phyloP scores from a whole-genome alignment of 2,888 invertebrate genomes.

The Sarcophaga rosellei region DNA sequence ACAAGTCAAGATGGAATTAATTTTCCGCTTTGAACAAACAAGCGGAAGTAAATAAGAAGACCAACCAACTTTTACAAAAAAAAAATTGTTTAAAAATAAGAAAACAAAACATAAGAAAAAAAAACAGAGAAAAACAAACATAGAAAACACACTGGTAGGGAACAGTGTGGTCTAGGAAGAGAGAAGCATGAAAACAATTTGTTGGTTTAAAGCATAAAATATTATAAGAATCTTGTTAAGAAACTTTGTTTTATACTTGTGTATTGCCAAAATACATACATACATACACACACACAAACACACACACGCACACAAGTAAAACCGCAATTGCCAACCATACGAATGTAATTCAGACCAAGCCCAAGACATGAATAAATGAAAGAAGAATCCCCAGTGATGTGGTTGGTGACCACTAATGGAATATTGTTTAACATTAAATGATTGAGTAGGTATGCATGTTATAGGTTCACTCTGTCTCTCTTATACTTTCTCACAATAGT shows the following conservation, averaged over 20 bases:
- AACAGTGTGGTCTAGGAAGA: conserved; percentile 26
- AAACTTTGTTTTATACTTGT: conserved; percentile 26
- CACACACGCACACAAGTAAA: conserved; percentile 21
- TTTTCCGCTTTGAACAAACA: conserved; percentile 81
- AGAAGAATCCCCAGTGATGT: conserved; percentile 35
- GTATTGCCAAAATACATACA: conserved; percentile 71
- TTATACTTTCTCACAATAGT: no score
- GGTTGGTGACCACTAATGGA: conserved; percentile 43
- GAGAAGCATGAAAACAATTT: neutral
- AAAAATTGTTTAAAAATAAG: conserved; percentile 34
- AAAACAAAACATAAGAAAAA: conserved; percentile 34
- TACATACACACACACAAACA: conserved; percentile 51
- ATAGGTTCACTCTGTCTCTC: neutral
- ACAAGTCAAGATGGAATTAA: conserved; percentile 81
- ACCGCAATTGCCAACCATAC: conserved; percentile 64
- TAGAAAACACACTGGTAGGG: conserved; percentile 39
- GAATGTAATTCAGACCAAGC: neutral
- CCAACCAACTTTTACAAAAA: conserved; percentile 51
- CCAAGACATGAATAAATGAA: conserved; percentile 21
- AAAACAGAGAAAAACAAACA: conserved; percentile 22
- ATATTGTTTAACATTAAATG: conserved; percentile 36
- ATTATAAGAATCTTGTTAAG: conserved; percentile 17
- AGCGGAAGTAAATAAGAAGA: conserved; percentile 79
- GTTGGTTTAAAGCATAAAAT: conserved; percentile 46
- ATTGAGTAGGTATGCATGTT: conserved; percentile 9